Base-by-base conservation (phyloP, 2,888 invertebrate genomes). In the Parapristionchus giblindavisi region DNA sequence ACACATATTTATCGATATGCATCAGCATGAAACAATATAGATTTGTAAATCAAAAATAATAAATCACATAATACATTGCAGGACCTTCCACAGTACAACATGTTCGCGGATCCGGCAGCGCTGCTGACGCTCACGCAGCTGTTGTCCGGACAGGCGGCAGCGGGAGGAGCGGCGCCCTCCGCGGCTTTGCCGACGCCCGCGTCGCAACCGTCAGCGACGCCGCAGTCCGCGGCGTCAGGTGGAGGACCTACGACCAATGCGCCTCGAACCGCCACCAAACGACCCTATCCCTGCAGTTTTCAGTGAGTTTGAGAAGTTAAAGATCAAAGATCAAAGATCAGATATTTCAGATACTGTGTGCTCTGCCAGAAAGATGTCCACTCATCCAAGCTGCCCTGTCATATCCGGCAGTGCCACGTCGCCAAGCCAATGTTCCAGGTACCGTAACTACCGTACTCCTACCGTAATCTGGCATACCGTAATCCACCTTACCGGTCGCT, bases 401-500 rank as follows among this genome's bases (percentile, higher is more conserved):
- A 87, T 77, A 87, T 87, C 65, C 80, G 87, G 3, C 87, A 87
- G 77, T 85, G 85, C 66, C 87, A 87, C 76, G 85, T 87, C 43
- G 85, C 85, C 24, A 86, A 86, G 75, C 87, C 87, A 17, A 87
- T 87, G 87, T 87, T 87, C 79, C 85, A 85, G 75, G 76, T 54
- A 17, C 81, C 85, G n/a, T 87, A 34, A 36, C 38, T 21, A 14
- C 36, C 36, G n/a, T 1, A 34, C 3, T 21, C 34, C 24, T 29
- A 36, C 48, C 24, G 27, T 61, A 61, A 61, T 38, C 21, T n/a
- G 5, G 29, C 38, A 6, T 24, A 60, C 34, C 3, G 60, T 11
- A 60, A 60, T 32, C 34, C 43, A 51, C 29, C 70, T 21, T 51
- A 21, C 21, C 34, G 34, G 27, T 11, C 5, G 36, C 14, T 34